Evolutionary conservation across 37 sponge, comb jelly and placozoan species (phyloP), one percentile per base, ranked within the genome.

Genomic region (Hormiphora californensis): DNA sequence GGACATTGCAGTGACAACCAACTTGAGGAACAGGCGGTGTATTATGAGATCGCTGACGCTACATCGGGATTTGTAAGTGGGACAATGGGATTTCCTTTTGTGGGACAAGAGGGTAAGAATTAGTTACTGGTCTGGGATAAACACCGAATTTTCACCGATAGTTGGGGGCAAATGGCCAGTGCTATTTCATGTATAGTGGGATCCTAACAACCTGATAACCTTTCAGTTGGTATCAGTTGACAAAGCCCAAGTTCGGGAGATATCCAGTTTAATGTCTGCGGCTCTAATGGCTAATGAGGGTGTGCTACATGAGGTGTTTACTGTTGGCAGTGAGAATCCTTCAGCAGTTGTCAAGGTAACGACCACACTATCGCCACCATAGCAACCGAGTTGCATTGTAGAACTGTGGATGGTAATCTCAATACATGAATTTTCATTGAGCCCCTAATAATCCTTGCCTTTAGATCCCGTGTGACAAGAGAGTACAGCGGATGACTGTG

Each of bases 201-300:
- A n/a, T n/a, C n/a, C n/a, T n/a, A n/a, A n/a, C n/a, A n/a, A n/a
- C n/a, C n/a, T n/a, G n/a, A n/a, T n/a, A n/a, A n/a, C n/a, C n/a
- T n/a, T n/a, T n/a, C 81, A 73, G 81, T 43, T 73, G 81, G 81
- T 73, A 28, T 73, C 81, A 37, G 46, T 41, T 4, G 81, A 33
- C 27, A 73, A 73, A 28, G 35, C 23, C 44, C 32, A 33, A 0
- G 81, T 73, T 28, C 41, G 81, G 46, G 81, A 73, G 38, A 41
- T 73, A 4, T 21, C 32, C 1, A 73, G 81, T 73, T 25, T 73
- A 22, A 33, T 73, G 46, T 43, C 40, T 23, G 81, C 21, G 38
- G 41, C 46, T 5, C 44, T 73, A 28, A 73, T 33, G 44, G 43
- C 19, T 4, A 73, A 33, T 41, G 44, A 73, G 1, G 9, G 38